Evolutionary conservation across 2,113 vertebrate species (phyloP).

Genomic region (Romanogobio albipinnatus): DNA sequence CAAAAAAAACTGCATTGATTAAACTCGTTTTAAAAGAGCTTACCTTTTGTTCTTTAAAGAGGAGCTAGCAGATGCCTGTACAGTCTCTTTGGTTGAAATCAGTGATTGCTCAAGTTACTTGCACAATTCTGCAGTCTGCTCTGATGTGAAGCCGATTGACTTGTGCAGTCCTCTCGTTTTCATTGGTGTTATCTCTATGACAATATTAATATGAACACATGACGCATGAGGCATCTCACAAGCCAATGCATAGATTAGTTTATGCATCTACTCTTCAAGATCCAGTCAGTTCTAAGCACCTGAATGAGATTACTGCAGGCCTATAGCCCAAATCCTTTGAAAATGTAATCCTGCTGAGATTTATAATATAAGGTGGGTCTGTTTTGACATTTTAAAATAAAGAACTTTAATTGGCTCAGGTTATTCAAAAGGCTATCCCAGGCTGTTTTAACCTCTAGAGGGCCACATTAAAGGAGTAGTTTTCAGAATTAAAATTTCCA

Average conservation of each 20-base stretch:
- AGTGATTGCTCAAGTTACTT: conserved; percentile 15
- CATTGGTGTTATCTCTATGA: background rate
- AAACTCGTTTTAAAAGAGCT: background rate
- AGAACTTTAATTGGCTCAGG: background rate
- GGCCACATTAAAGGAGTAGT: background rate
- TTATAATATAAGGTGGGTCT: background rate
- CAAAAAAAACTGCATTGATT: background rate
- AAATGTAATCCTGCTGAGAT: background rate
- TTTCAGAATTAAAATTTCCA: no score
- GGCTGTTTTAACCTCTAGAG: background rate
- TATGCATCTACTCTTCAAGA: background rate
- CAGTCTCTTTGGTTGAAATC: background rate
- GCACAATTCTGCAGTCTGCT: background rate
- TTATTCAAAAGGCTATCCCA: background rate
- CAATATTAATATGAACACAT: background rate
- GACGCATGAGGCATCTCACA: background rate
- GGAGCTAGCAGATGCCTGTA: background rate
- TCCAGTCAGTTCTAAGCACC: background rate
- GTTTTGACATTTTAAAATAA: background rate
- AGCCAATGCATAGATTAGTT: background rate
- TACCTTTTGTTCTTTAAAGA: conserved; percentile 5
- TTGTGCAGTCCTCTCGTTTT: background rate
- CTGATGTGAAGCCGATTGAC: background rate
- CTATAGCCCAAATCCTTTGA: background rate
- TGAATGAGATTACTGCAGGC: background rate